A percentile compares a stretch with the other conserved stretches of the same genome.
These are phyloP conservation scores for Takifugu bimaculatus DNA, from an alignment of 2,113 vertebrate species.

Conservation along the genomic window DNA sequence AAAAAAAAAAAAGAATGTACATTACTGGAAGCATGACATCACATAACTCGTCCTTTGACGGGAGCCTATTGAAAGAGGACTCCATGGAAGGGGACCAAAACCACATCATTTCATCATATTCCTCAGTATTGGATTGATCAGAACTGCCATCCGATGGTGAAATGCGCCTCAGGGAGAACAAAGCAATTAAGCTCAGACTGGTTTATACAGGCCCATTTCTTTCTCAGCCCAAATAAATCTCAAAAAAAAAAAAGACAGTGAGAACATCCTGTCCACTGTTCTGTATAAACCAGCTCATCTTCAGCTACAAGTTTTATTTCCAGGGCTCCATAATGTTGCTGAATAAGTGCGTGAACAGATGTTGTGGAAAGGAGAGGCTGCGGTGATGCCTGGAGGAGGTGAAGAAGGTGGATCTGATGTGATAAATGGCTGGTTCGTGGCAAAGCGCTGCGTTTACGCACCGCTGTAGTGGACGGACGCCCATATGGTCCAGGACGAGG, in stretches of 20 bases:
- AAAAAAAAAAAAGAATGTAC: too few species aligned
- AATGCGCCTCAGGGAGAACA: constrained; percentile 3
- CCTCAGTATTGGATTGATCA: constrained; percentile 1
- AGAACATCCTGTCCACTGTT: not conserved
- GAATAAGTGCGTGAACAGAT: constrained; percentile 29
- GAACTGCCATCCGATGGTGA: constrained; percentile 1
- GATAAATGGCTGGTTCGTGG: too few species aligned
- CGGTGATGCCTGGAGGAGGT: not conserved
- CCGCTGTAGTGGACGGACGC: constrained; percentile 50
- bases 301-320: constrained; percentile 38
- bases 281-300: constrained; percentile 10
- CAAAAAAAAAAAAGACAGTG: too few species aligned
- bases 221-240: constrained; percentile 7
- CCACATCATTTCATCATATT: not conserved
- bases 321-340: constrained; percentile 24
- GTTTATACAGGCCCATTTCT: constrained; percentile 19
- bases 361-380: constrained; percentile 12
- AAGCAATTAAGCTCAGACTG: constrained; percentile 17
- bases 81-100: too few species aligned
- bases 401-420: constrained; percentile 3
- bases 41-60: too few species aligned
- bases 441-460: constrained; percentile 11
- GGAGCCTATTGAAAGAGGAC: too few species aligned
- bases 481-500: constrained; percentile 27
- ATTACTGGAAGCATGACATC: too few species aligned